These are phyloP conservation scores for Porites evermanni DNA, from an alignment of 92 coral and sea anemone species.

Conservation along the genomic window DNA sequence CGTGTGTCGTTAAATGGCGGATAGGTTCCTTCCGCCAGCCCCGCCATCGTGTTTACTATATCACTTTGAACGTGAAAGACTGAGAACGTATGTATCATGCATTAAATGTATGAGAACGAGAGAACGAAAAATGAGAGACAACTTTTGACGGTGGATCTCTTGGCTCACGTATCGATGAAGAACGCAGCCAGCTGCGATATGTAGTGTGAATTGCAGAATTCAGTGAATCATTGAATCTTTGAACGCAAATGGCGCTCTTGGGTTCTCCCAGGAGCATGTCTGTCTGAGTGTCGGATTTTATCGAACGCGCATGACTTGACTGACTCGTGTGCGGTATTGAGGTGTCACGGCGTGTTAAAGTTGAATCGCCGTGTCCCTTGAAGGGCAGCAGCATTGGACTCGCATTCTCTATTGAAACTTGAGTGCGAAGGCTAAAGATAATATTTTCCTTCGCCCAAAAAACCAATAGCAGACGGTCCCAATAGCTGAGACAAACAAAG, in stretches of 20 bases:
- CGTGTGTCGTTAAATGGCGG: constrained; percentile 37
- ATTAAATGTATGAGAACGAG: not conserved
- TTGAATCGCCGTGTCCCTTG: not conserved
- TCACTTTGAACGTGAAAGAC: too few relatives aligned
- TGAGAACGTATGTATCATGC: not conserved
- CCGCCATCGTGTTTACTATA: not conserved
- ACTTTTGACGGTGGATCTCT: constrained; percentile 47
- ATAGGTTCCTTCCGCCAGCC: not conserved
- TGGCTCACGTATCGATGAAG: constrained; percentile 9
- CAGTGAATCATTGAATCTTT: constrained; percentile 74
- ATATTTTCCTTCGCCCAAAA: too few relatives aligned
- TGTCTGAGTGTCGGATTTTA: constrained; percentile 68
- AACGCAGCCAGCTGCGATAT: too few relatives aligned
- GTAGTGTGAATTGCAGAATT: constrained; percentile 70
- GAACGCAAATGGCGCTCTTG: constrained; percentile 78
- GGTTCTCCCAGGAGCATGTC: constrained; percentile 73
- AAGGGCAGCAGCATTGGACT: constrained; percentile 25
- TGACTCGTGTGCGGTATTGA: constrained; percentile 30
- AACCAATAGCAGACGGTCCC: too few relatives aligned
- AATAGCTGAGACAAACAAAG: too few relatives aligned
- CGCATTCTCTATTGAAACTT: too few relatives aligned
- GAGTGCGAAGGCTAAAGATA: too few relatives aligned
- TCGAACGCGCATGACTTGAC: not conserved
- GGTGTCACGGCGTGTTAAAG: constrained; percentile 11
- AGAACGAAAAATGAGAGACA: constrained; percentile 15